Evolutionary conservation across 2,888 invertebrate species (phyloP), one percentile per base, ranked within the genome.

Genomic region (Helicoverpa assulta): DNA sequence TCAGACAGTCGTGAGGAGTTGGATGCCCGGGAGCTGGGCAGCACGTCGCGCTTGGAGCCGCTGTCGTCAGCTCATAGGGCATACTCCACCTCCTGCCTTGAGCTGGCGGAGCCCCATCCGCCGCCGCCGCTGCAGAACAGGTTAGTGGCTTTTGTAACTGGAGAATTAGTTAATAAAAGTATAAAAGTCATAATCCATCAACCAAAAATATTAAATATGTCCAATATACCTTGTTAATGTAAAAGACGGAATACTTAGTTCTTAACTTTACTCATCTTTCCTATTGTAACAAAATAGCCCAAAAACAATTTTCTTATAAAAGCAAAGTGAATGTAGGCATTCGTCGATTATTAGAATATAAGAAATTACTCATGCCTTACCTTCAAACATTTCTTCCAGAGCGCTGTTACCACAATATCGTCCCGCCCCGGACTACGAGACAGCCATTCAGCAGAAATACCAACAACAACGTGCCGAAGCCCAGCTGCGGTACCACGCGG

Each of bases 351-450:
- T 1, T 33, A 21, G 7, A 33, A 6, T 33, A 7, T 7, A 33
- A 43, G 43, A 12, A 10, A 37, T 1, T 12, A 12, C 0, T 52
- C n/a, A 43, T 18, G 16, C 16, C n/a, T 6, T 21, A 51, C 18
- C 0, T 16, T 0, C 0, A 40, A 8, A 1, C 18, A 53, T 5
- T 8, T 0, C 6, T 50, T 93, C 95, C 82, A 97, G 98, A 85
- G 97, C 98, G 18, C 96, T 98, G 77, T 91, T 98, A n/a, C 98
- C 98, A 0, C 97, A 97, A 0, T 98, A 98, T 90, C 96, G 99
- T 3, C 98, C 98, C 0, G 98, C 99, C 1, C 99, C 99, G 0
- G 99, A 99, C 93, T 99, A 99, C 92, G 99, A 99, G 89, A 98
- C 98, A 0, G 99, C 99, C 16, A 96, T 99, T 73, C 98, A 98